A percentile compares a stretch with the other conserved stretches of the same genome.
phyloP scores from a whole-genome alignment of 2,888 invertebrate genomes.

The Dione juno region DNA sequence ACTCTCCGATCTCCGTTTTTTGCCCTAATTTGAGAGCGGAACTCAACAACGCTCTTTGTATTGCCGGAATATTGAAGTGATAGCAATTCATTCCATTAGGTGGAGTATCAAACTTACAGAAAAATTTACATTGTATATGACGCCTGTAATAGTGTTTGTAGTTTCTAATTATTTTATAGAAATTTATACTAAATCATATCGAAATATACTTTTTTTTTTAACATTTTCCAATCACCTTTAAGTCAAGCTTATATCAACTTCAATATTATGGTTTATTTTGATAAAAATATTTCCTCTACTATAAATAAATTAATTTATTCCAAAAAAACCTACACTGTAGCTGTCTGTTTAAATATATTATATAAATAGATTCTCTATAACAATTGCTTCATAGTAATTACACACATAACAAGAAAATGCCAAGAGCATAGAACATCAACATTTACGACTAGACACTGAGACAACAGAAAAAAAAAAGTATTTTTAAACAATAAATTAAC shows the following conservation, averaged over 20 bases:
- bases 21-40: too few relatives aligned
- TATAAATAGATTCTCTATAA: not conserved
- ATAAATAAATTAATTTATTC: not conserved
- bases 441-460: slow-evolving; percentile 9
- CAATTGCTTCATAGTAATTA: not conserved
- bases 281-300: not conserved
- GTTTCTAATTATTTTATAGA: too few relatives aligned
- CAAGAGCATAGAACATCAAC: slow-evolving; percentile 9
- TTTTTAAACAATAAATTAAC: slow-evolving; percentile 48
- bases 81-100: too few relatives aligned
- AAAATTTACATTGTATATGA: too few relatives aligned
- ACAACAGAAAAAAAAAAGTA: slow-evolving; percentile 5
- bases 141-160: too few relatives aligned
- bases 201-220: too few relatives aligned
- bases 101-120: too few relatives aligned
- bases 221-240: too few relatives aligned
- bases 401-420: slow-evolving; percentile 6
- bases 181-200: too few relatives aligned
- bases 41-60: too few relatives aligned
- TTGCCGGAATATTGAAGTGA: too few relatives aligned
- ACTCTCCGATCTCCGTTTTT: too few relatives aligned
- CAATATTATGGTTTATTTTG: not conserved
- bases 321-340: not conserved
- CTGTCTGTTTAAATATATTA: not conserved
- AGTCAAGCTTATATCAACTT: not conserved